Base-by-base conservation (phyloP, 1,140 invertebrate genomes). In the Caenorhabditis latens region DNA sequence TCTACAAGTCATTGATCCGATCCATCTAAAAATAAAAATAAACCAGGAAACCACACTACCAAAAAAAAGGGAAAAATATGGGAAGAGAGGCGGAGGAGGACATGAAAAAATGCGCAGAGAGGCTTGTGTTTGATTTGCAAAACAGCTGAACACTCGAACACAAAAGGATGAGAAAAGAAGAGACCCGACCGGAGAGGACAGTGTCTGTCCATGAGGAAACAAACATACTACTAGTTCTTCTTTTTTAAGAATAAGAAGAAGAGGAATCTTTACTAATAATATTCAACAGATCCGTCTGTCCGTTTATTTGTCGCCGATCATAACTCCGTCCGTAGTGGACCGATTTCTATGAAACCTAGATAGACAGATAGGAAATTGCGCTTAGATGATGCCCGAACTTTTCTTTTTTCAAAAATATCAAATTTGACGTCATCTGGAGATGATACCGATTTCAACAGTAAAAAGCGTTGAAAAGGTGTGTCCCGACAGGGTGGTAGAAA, bases 71-170 rank as follows among this genome's bases (percentile, higher is more conserved):
- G 46, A 50, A n/a, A 46, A 42, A n/a, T 5, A 21, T 16, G 24
- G 53, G 16, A 79, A 43, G 14, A 46, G 46, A 11, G n/a, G 43
- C 11, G 50, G 50, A 16, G 11, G 11, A 14, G 50, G 50, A 53
- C 11, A 53, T 53, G 50, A 43, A 24, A 50, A 43, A 79, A 79
- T 46, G 71, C 71, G 71, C 71, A 46, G 46, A 79, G 14, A 50
- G 71, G 71, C 71, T 79, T 79, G 46, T 79, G 71, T 79, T 79
- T 79, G 67, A 50, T 85, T 58, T 71, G 48, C 67, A 84, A 57
- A 63, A 84, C 82, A 84, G 82, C 82, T 84, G 82, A 84, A 84
- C 58, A 84, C 82, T 63, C 58, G 82, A 84, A 84, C 58, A 84
- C 82, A 57, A 63, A 84, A 63, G 82, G 55, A 84, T 57, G 82